Conservation (phyloP, 2,888 invertebrate species). For the Microdon myrmicae region DNA sequence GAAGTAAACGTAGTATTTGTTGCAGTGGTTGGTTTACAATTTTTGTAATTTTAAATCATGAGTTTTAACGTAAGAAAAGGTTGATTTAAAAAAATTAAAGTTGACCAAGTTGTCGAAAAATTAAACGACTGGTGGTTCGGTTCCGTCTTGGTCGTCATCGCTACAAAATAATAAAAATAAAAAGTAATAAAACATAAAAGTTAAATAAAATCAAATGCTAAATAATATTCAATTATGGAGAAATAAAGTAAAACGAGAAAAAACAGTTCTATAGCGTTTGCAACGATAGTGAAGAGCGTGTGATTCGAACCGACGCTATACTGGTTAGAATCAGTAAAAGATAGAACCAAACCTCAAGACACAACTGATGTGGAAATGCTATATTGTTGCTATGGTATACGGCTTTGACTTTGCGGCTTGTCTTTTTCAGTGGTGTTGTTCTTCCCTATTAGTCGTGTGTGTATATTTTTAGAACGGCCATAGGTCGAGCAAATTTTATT, state of each 20-base stretch:
- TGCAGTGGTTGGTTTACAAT: conserved; percentile 1
- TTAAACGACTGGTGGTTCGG: conserved; percentile 67
- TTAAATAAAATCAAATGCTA: conserved; percentile 26
- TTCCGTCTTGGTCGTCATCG: conserved; percentile 61
- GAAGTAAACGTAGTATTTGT: conserved; percentile 14
- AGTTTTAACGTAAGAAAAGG: conserved; percentile 40
- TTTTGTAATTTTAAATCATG: conserved; percentile 3
- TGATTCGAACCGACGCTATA: too few species aligned
- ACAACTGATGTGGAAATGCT: too few species aligned
- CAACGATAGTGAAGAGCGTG: too few species aligned
- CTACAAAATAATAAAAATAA: conserved; percentile 25
- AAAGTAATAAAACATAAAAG: conserved; percentile 16
- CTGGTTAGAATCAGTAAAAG: too few species aligned
- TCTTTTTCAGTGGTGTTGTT: too few species aligned
- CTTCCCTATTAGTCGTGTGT: too few species aligned
- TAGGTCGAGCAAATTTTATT: too few species aligned
- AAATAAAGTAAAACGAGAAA: conserved; percentile 9
- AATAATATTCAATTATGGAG: conserved; percentile 3
- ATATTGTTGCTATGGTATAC: too few species aligned
- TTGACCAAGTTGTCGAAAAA: conserved; percentile 25
- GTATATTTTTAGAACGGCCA: too few species aligned
- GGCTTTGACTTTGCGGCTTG: too few species aligned
- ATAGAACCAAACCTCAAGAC: too few species aligned
- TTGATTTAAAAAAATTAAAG: conserved; percentile 20
- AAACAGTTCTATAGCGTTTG: too few species aligned